A percentile compares a stretch with the other conserved stretches of the same genome.
These are phyloP conservation scores for Conus canariensis DNA, from an alignment of 2,888 invertebrate genomes.

Conservation along the genomic window DNA sequence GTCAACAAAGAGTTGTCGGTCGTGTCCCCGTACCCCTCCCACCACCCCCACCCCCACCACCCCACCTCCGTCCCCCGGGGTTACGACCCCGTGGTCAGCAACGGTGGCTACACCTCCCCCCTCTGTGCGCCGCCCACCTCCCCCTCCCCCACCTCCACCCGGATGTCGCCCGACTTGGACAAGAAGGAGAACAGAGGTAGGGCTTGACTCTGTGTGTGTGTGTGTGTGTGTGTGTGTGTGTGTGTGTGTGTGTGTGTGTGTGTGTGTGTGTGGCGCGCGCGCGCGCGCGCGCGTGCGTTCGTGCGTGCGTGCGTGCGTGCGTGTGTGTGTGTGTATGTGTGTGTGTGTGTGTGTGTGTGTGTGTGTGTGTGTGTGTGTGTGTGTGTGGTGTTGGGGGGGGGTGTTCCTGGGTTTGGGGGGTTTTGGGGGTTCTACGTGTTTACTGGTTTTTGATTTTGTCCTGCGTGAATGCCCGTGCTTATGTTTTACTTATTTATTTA, in stretches of 20 bases:
- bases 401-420: too few species aligned
- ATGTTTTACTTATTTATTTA: too few species aligned
- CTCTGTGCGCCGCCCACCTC: slow-evolving; percentile 48
- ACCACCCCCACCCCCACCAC: not conserved
- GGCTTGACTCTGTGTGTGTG: not conserved
- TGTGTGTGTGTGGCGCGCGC: too few species aligned
- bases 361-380: too few species aligned
- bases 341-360: not conserved
- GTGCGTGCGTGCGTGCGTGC: not conserved
- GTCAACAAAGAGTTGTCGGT: slow-evolving; percentile 36
- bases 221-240: slow-evolving; percentile 18
- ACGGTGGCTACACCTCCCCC: slow-evolving; percentile 40
- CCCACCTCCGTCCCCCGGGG: not conserved
- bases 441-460: too few species aligned
- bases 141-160: slow-evolving; percentile 46
- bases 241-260: not conserved
- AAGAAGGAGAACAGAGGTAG: slow-evolving; percentile 53
- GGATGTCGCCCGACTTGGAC: slow-evolving; percentile 51
- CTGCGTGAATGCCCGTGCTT: too few species aligned
- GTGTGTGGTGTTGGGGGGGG: too few species aligned
- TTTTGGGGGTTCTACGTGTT: too few species aligned
- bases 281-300: too few species aligned
- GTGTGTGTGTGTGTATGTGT: slow-evolving; percentile 7
- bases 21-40: slow-evolving; percentile 24
- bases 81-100: slow-evolving; percentile 40